Evolutionary conservation across 2,113 vertebrate species (phyloP).

Genomic region (Acanthochromis polyacanthus): DNA sequence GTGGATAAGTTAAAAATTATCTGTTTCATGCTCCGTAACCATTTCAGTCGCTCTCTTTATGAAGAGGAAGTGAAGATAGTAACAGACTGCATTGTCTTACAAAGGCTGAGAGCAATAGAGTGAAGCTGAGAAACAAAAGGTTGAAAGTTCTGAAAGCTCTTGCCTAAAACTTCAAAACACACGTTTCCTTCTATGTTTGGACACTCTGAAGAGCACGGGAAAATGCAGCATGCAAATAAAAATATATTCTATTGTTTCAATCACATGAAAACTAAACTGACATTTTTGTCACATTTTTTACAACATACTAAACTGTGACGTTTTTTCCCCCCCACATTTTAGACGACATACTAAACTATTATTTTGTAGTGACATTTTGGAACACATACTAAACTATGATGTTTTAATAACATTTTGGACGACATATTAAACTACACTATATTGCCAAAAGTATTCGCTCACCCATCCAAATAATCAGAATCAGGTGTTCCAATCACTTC

Average conservation of each 20-base stretch:
- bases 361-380: too few species aligned
- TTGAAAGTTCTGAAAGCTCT: constrained; percentile 1
- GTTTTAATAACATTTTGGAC: too few species aligned
- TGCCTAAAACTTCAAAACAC: not conserved
- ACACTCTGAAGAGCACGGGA: not conserved
- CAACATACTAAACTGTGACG: too few species aligned
- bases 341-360: too few species aligned
- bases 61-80: constrained; percentile 49
- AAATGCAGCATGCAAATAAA: not conserved
- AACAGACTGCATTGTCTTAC: constrained; percentile 31
- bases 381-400: too few species aligned
- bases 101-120: constrained; percentile 5
- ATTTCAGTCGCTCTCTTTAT: constrained; percentile 50
- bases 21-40: constrained; percentile 67
- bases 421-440: too few species aligned
- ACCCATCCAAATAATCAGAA: too few species aligned
- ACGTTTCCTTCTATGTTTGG: not conserved
- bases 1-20: constrained; percentile 63
- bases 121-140: constrained; percentile 12
- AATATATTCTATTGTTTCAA: not conserved
- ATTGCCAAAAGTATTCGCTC: too few species aligned
- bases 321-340: too few species aligned
- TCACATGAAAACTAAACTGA: too few species aligned
- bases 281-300: too few species aligned
- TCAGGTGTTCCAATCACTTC: too few species aligned